Percentiles rank a stretch among this genome's conserved stretches.
phyloP scores from a whole-genome alignment of 2,888 invertebrate species.

The Selenia dentaria region DNA sequence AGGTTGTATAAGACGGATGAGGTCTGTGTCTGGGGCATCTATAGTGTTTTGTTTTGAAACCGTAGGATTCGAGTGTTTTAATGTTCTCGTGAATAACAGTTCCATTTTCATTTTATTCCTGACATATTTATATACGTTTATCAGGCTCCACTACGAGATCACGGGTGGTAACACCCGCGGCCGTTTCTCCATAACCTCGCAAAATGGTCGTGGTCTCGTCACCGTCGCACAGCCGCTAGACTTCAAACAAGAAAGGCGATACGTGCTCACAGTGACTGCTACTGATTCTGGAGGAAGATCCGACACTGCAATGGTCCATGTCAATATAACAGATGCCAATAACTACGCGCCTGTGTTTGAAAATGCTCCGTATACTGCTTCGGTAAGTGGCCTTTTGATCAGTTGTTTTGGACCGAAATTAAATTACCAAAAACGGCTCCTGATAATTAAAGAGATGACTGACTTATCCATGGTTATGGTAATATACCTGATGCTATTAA shows the following conservation, averaged over 20 bases:
- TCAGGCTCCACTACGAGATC: slow-evolving; percentile 92
- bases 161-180: slow-evolving; percentile 93
- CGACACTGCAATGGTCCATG: slow-evolving; percentile 95
- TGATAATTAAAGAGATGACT: no score
- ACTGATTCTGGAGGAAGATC: slow-evolving; percentile 95
- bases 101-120: no score
- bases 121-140: no score
- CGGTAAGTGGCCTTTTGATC: slow-evolving; percentile 71
- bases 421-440: no score
- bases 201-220: slow-evolving; percentile 93
- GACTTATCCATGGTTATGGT: no score
- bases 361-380: slow-evolving; percentile 95
- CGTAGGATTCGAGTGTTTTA: no score
- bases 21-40: no score
- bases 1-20: no score
- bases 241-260: slow-evolving; percentile 95
- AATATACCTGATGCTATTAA: no score
- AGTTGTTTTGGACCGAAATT: no score
- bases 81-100: no score
- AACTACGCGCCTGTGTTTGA: slow-evolving; percentile 97
- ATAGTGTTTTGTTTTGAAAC: no score
- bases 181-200: slow-evolving; percentile 95
- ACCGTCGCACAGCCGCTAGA: slow-evolving; percentile 96
- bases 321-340: slow-evolving; percentile 97
- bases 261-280: slow-evolving; percentile 93